A percentile compares a stretch with the other conserved stretches of the same genome.
phyloP scores from a whole-genome alignment of 2,797 vertebrate species.

The Salmo trutta region DNA sequence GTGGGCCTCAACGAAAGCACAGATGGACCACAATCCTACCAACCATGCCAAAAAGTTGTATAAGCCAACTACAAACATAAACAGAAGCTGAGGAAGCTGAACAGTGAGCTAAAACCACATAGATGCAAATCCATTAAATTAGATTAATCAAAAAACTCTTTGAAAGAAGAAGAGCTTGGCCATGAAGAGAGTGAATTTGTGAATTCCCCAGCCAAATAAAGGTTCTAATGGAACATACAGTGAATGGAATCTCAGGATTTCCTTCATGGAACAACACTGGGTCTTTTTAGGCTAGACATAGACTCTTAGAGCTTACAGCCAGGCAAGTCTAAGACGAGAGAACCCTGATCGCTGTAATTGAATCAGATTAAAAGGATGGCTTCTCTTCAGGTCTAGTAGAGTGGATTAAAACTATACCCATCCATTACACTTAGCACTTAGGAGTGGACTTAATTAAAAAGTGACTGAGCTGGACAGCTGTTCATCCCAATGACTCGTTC shows the following conservation, averaged over 20 bases:
- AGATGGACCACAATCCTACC: conserved; percentile 3
- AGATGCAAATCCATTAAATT: neutral
- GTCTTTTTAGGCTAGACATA: conserved; percentile 12
- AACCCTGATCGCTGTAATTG: conserved; percentile 51
- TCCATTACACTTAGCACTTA: conserved; percentile 53
- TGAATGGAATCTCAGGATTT: conserved; percentile 12
- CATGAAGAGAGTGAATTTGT: conserved; percentile 1
- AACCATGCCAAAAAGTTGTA: too few species aligned
- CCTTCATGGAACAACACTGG: neutral
- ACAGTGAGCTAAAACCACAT: neutral
- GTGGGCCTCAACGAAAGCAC: neutral
- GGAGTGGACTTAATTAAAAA: conserved; percentile 67
- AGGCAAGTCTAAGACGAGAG: conserved; percentile 55
- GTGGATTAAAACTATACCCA: conserved; percentile 65
- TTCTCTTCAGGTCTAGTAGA: conserved; percentile 58
- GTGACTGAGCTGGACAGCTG: conserved; percentile 30
- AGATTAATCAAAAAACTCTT: neutral
- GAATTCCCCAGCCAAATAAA: conserved; percentile 7
- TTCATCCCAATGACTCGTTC: conserved; percentile 24
- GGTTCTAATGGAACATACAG: conserved; percentile 16
- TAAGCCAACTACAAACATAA: conserved; percentile 5
- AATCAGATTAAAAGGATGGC: conserved; percentile 63
- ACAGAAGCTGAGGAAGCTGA: conserved; percentile 5
- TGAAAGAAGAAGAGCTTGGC: neutral
- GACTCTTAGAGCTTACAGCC: conserved; percentile 19